Conservation (phyloP, 2,797 vertebrate genomes). For the Centropyge bicolor region DNA sequence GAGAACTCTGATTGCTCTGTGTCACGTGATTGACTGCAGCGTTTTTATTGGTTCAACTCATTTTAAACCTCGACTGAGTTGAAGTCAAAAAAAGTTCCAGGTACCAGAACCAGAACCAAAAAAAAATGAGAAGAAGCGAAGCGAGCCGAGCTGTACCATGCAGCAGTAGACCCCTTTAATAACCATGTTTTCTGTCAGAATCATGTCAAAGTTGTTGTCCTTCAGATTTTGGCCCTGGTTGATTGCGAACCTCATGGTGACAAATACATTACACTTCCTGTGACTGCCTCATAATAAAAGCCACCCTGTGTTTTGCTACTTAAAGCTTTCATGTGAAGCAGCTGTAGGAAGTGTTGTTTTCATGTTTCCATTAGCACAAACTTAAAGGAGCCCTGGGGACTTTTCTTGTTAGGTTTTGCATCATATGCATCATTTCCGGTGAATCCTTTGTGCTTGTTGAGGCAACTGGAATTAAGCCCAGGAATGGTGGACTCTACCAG, state of each 20-base stretch:
- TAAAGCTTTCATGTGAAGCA: neutral
- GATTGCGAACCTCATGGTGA: neutral
- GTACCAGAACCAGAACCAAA: neutral
- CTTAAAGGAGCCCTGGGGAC: neutral
- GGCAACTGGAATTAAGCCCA: neutral
- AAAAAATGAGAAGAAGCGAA: neutral
- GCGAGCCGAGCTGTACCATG: too few species aligned
- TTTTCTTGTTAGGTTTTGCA: neutral
- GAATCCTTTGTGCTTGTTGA: neutral
- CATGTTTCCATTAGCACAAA: neutral
- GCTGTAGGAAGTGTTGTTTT: neutral
- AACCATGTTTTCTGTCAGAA: slow-evolving; percentile 3
- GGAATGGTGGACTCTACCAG: neutral
- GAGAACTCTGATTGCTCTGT: neutral
- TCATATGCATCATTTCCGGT: neutral
- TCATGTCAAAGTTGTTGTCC: neutral
- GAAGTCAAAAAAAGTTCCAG: neutral
- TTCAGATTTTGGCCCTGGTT: neutral
- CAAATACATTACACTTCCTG: neutral
- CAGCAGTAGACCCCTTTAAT: slow-evolving; percentile 47
- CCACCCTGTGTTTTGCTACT: neutral
- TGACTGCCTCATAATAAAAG: neutral
- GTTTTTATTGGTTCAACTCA: neutral
- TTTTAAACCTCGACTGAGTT: neutral
- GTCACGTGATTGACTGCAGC: neutral